Conservation (phyloP, 2,113 vertebrate species). For the Catharus bicknelli region DNA sequence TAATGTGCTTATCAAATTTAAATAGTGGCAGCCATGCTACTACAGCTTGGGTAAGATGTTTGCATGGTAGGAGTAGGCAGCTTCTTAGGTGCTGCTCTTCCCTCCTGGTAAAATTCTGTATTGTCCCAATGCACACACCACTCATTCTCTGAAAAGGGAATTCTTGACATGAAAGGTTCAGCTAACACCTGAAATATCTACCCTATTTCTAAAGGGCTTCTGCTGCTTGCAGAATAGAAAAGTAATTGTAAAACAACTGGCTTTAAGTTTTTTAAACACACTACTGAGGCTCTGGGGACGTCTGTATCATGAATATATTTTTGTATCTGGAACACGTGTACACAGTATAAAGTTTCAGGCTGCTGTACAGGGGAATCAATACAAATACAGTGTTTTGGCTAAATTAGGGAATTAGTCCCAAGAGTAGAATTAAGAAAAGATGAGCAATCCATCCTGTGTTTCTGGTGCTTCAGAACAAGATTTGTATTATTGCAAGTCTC, state of each 20-base stretch:
- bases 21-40: accelerated
- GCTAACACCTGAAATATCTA: not conserved
- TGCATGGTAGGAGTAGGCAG: not conserved
- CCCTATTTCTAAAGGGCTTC: not conserved
- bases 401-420: not conserved
- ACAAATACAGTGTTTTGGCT: not conserved
- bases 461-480: not conserved
- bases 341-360: not conserved
- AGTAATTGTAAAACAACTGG: not conserved
- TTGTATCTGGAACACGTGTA: not conserved
- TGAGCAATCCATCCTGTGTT: not conserved
- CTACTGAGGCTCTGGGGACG: not conserved
- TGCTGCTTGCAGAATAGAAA: not conserved
- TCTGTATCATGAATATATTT: not conserved
- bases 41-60: not conserved
- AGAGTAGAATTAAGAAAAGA: not conserved
- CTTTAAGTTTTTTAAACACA: not conserved
- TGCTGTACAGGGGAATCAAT: not conserved
- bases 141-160: not conserved
- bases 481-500: not conserved
- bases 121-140: not conserved
- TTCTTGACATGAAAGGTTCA: not conserved
- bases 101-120: not conserved
- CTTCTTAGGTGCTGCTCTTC: not conserved
- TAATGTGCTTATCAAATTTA: not conserved